Base-by-base conservation (phyloP, 2,888 invertebrate genomes). In the Drosophila ustulata region DNA sequence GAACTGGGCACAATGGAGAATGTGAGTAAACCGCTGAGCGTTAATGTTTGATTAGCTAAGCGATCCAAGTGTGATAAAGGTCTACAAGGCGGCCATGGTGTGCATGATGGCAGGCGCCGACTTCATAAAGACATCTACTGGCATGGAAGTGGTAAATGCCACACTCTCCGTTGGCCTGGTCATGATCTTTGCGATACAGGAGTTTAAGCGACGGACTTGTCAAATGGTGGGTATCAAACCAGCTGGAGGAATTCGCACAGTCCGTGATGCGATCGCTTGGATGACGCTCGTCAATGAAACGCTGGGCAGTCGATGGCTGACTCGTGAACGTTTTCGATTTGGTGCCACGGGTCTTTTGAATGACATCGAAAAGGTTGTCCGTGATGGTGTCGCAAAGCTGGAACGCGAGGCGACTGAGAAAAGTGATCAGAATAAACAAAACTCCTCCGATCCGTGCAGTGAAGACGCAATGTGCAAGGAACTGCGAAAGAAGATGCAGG, bases 111-210 rank as follows among this genome's bases (percentile, higher is more conserved):
- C 98, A 67, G 99, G 99, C 11, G 96, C 98, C 6, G 97, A 99
- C 93, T 99, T 99, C 90, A 98, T 99, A 65, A 99, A 99, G 93
- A 99, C 99, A 3, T 99, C 99, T 0, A 99, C 99, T 0, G 99
- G 97, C 49, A 99, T 99, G 92, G 99, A 99, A 92, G 92, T 94
- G 1, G 95, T 98, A 0, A 99, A 99, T 93, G 99, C 99, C 0
- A 99, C 97, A 0, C 92, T 99, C 13, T 95, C 96, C 7, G 96
- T 97, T 39, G 98, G 98, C 0, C 93, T 98, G 57, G 96, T 98
- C 0, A 99, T 99, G 99, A 96, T 97, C 78, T 93, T 96, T 86
- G 99, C 99, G 18, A 99, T 99, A 72, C 94, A 95, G 69, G 96
- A 96, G 78, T 98, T 95, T 89, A 93, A 96, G 86, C 92, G 94